A percentile compares a stretch with the other conserved stretches of the same genome.
Conservation (phyloP, 2,113 vertebrate genomes). For the Polypterus senegalus region DNA sequence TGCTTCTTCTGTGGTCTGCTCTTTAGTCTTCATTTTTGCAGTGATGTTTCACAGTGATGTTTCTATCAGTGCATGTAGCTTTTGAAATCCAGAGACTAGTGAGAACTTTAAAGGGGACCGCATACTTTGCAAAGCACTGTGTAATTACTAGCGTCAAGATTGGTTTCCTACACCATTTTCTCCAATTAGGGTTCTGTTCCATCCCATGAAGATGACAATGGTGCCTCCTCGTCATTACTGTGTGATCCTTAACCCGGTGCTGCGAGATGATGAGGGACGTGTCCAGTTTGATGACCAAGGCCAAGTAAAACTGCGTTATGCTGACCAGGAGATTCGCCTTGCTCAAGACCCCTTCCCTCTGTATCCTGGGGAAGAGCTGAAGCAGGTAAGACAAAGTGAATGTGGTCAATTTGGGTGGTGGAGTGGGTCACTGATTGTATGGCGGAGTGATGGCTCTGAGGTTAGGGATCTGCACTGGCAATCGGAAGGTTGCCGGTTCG, state of each 20-base stretch:
- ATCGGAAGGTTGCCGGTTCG: no score
- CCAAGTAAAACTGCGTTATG: conserved; percentile 71
- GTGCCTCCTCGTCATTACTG: conserved; percentile 79
- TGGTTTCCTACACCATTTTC: neutral
- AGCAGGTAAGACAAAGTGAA: conserved; percentile 42
- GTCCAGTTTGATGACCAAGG: conserved; percentile 57
- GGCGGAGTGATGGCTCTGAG: no score
- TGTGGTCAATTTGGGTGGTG: no score
- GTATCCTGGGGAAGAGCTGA: conserved; percentile 64
- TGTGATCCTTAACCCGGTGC: conserved; percentile 59
- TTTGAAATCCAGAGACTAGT: no score
- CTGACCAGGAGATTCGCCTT: conserved; percentile 74
- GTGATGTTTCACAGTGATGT: no score
- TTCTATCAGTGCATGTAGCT: no score
- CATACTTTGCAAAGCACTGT: neutral
- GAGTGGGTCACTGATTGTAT: no score
- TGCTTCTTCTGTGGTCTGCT: no score
- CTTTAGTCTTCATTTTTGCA: no score
- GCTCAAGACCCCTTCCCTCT: conserved; percentile 72
- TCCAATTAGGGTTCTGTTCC: conserved; percentile 54
- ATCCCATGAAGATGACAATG: conserved; percentile 59
- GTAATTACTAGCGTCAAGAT: neutral
- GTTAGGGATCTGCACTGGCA: no score
- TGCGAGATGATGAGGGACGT: conserved; percentile 28
- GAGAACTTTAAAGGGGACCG: no score